A percentile compares a stretch with the other conserved stretches of the same genome.
phyloP scores from a whole-genome alignment of 2,797 vertebrate genomes.

The Furcifer pardalis region DNA sequence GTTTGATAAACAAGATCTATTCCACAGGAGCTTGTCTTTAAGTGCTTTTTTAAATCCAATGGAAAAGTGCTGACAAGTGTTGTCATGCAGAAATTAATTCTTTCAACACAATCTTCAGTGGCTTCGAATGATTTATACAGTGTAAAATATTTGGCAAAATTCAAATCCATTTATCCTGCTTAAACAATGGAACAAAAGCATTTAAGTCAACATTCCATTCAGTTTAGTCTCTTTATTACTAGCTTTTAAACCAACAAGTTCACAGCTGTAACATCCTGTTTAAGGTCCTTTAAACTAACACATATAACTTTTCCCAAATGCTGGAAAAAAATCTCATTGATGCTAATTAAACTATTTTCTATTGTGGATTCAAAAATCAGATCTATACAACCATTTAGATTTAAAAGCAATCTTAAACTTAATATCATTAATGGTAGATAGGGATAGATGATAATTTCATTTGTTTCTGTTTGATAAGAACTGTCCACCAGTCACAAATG shows the following conservation, averaged over 20 bases:
- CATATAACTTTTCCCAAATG: conserved; percentile 12
- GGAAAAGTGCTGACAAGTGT: conserved; percentile 61
- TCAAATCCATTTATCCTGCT: conserved; percentile 61
- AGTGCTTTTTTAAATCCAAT: conserved; percentile 58
- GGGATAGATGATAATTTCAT: neutral
- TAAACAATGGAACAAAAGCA: conserved; percentile 59
- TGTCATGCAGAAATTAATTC: conserved; percentile 65
- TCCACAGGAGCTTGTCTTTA: conserved; percentile 48
- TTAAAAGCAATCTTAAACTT: neutral
- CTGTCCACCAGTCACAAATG: neutral
- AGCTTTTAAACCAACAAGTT: conserved; percentile 26
- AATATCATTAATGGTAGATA: neutral
- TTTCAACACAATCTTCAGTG: conserved; percentile 61
- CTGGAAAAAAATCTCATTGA: conserved; percentile 40
- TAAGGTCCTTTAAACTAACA: conserved; percentile 50
- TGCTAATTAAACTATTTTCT: conserved; percentile 26
- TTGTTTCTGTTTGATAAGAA: neutral
- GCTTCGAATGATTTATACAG: conserved; percentile 56
- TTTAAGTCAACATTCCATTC: conserved; percentile 48
- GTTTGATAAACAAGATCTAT: conserved; percentile 56
- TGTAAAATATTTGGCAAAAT: conserved; percentile 67
- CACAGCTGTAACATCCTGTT: neutral
- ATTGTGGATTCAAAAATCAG: neutral
- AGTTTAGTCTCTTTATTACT: conserved; percentile 16
- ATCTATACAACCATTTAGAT: neutral